phyloP scores from a whole-genome alignment of 2,797 vertebrate genomes.

The Picus viridis region DNA sequence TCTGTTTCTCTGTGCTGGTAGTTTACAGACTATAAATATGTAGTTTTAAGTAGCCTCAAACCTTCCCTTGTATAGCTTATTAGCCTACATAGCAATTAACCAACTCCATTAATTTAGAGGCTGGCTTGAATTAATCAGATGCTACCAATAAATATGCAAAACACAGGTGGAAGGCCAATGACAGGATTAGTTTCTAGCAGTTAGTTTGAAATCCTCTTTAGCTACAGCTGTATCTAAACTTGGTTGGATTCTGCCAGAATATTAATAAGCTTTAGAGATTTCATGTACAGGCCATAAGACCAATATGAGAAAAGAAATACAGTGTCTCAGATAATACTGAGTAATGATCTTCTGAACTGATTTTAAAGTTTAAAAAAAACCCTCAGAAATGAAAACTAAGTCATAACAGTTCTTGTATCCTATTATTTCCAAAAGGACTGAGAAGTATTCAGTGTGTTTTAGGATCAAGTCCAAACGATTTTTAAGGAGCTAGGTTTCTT shows the following conservation, averaged over 20 bases:
- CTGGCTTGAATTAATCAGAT: not conserved
- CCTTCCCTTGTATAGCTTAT: not conserved
- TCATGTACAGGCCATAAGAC: not conserved
- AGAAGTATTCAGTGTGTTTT: not conserved
- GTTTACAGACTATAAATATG: not conserved
- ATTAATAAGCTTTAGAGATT: not conserved
- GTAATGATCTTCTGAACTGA: not conserved
- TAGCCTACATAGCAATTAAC: not conserved
- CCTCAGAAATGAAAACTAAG: not conserved
- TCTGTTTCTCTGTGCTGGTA: not conserved
- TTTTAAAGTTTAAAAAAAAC: not conserved
- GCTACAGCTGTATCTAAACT: not conserved
- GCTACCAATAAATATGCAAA: not conserved
- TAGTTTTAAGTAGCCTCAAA: not conserved
- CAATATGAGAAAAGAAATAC: not conserved
- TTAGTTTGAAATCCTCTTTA: not conserved
- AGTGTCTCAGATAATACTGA: not conserved
- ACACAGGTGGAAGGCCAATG: not conserved
- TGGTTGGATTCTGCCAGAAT: not conserved
- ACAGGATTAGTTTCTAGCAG: not conserved
- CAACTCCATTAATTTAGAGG: not conserved
- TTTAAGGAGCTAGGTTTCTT: conserved; percentile 18
- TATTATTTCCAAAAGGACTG: conserved; percentile 17
- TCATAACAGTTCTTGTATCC: not conserved
- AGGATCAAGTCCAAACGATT: conserved; percentile 54